Evolutionary conservation across 2,888 invertebrate genomes (phyloP), one percentile per base, ranked within the genome.

Genomic region (Busseola fusca): DNA sequence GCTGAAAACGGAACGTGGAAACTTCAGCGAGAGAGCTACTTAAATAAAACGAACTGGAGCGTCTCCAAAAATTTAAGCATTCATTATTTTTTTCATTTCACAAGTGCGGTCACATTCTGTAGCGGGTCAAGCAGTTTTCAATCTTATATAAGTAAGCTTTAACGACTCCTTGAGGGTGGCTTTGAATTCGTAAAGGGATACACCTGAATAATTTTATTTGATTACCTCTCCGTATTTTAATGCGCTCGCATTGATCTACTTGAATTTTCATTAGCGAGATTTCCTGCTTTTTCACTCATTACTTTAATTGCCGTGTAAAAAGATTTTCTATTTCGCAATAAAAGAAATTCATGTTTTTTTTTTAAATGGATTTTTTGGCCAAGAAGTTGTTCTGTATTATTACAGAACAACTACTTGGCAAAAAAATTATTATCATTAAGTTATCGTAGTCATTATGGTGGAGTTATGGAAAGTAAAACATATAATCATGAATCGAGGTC

Each of bases 41-140:
- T 85, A 86, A 71, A 79, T 77, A 81, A 84, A 84, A 85, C 81
- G 84, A 86, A 83, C 83, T 84, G 85, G 81, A 89, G 87, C 80
- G 76, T 81, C 85, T 87, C 86, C 84, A 84, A 85, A 84, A 88
- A 85, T 84, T 87, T 86, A 82, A 86, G 85, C 85, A 86, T 85
- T 88, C 85, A 86, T 88, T 84, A 84, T 84, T 89, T 87, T 87
- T 87, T 87, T 75, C 84, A 82, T 86, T 87, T 84, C 78, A 75
- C 75, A 82, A 87, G 87, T 84, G 85, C 83, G 80, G 82, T 84
- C 76, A 81, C 81, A 84, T 85, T 84, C 83, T 70, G 70, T 76
- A 68, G 79, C 78, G 67, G 69, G 86, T 85, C 87, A 88, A 88
- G 87, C 80, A 80, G 80, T 77, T 86, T 85, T 85, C 83, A 83